Conservation (phyloP, 2,797 vertebrate genomes). For the Gymnodraco acuticeps region DNA sequence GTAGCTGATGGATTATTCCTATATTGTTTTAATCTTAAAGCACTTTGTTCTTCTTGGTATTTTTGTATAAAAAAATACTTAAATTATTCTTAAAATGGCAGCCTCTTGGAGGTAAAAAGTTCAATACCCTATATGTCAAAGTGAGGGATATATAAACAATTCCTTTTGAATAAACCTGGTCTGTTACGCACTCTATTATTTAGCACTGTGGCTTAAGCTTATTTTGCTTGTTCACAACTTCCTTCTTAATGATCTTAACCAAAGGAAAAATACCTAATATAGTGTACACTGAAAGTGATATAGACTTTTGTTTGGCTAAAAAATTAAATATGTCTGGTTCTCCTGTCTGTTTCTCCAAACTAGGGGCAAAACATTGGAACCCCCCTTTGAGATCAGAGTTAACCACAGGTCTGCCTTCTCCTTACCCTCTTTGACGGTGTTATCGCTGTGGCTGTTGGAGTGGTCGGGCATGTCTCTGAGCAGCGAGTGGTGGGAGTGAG, state of each 20-base stretch:
- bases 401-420: not conserved
- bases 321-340: too few species aligned
- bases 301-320: too few species aligned
- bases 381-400: not conserved
- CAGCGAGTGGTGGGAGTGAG: slow-evolving; percentile 95
- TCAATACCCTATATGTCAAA: too few species aligned
- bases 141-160: too few species aligned
- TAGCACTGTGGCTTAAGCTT: not conserved
- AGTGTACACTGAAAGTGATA: too few species aligned
- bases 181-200: not conserved
- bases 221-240: not conserved
- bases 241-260: not conserved
- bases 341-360: too few species aligned
- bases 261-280: too few species aligned
- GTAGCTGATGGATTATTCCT: slow-evolving; percentile 21
- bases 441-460: slow-evolving; percentile 97
- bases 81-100: too few species aligned
- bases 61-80: slow-evolving; percentile 3
- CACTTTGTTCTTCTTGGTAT: not conserved
- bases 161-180: too few species aligned
- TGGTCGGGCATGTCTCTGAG: slow-evolving; percentile 93
- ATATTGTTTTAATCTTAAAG: slow-evolving; percentile 1
- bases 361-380: too few species aligned
- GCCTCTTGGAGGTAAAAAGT: too few species aligned
- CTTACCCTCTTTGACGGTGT: slow-evolving; percentile 92